Base-by-base conservation (phyloP, 2,113 vertebrate genomes). In the Nesoenas mayeri region DNA sequence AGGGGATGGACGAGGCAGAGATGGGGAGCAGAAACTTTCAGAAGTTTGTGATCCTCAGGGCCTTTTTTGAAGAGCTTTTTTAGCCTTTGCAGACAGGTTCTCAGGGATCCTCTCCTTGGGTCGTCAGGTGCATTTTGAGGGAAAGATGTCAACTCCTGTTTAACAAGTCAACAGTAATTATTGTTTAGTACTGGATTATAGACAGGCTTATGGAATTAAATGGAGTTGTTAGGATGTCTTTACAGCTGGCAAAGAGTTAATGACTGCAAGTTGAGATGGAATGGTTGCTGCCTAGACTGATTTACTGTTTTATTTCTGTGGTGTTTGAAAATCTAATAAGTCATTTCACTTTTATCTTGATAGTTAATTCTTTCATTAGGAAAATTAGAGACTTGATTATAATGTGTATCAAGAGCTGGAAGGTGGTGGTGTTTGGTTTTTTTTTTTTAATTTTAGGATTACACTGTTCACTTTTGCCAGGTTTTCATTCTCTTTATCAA, bases 161-260 rank as follows among this genome's bases (percentile, higher is more conserved):
- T 98, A 98, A 98, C 95, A 65, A 97, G 94, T 97, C 94, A 95
- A 21, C 93, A 96, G 93, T 91, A 96, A 95, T 96, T 97, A 94
- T 96, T 97, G 91, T 97, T 97, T 97, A 85, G 91, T 90, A 79
- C 75, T 96, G 95, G 96, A 87, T 97, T 98, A 98, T 97, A 98
- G 96, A 94, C 97, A 95, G 95, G 95, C 78, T 96, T 97, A 97
- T 98, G 98, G 98, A 98, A 98, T 98, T 98, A 98, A 98, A 97
- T 15, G 57, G 91, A 96, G 96, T 94, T 96, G 94, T 88, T 95
- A 98, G 94, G 82, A 93, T 85, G 75, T 94, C 95, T 97, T 97
- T 96, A 96, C 91, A 97, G 96, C 92, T 94, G 95, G 94, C 89
- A 94, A 97, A 97, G 92, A 93, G 97, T 98, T 98, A 98, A 98